phyloP scores from a whole-genome alignment of 2,888 invertebrate species.

The Ptychoptera albimana region DNA sequence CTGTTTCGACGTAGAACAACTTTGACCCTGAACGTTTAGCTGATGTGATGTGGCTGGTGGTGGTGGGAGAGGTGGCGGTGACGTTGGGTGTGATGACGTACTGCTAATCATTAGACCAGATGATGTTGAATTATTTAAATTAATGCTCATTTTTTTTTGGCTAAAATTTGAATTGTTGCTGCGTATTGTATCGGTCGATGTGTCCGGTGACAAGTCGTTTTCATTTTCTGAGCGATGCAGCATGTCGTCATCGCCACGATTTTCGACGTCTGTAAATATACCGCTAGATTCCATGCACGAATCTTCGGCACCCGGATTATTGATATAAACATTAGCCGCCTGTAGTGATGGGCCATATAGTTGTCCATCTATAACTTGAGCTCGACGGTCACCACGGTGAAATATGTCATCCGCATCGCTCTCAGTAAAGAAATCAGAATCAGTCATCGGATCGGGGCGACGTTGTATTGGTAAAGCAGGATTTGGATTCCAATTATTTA shows the following conservation, averaged over 20 bases:
- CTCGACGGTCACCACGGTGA: conserved; percentile 56
- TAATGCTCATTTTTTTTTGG: conserved; percentile 28
- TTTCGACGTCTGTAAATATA: conserved; percentile 74
- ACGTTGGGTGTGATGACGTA: not conserved
- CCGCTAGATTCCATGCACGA: conserved; percentile 80
- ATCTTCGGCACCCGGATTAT: conserved; percentile 40
- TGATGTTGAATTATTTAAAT: not conserved
- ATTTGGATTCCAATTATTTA: conserved; percentile 14
- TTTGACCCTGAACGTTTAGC: not conserved
- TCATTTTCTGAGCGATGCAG: conserved; percentile 25
- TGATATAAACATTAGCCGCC: conserved; percentile 34
- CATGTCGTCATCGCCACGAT: conserved; percentile 44
- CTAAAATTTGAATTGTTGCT: conserved; percentile 38
- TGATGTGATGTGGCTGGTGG: conserved; percentile 7
- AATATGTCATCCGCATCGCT: conserved; percentile 65
- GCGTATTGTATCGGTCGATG: conserved; percentile 33
- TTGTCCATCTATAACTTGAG: conserved; percentile 79
- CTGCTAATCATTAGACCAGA: not conserved
- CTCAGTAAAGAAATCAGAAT: conserved; percentile 82
- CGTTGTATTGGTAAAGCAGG: conserved; percentile 36
- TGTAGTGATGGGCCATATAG: conserved; percentile 49
- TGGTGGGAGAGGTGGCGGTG: conserved; percentile 3
- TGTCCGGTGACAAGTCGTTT: conserved; percentile 48
- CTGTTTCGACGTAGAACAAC: not conserved
- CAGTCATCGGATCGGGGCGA: conserved; percentile 73